A percentile compares a stretch with the other conserved stretches of the same genome.
These are phyloP conservation scores for Pollenia griseotomentosa DNA, from an alignment of 2,888 invertebrate species.

Conservation along the genomic window DNA sequence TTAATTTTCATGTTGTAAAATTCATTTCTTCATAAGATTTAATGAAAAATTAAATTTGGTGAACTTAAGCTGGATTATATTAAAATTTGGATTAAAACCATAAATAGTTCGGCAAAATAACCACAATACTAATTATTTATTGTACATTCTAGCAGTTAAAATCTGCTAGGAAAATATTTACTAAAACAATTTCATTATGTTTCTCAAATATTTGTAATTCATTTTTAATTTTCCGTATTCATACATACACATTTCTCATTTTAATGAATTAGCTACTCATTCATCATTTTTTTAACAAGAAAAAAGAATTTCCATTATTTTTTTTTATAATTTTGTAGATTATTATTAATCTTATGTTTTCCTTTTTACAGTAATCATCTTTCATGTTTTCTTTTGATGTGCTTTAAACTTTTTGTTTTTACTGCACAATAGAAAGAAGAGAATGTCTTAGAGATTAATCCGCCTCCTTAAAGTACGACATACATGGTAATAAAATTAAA, in stretches of 20 bases:
- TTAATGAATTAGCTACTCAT: conserved; percentile 20
- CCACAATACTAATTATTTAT: too few species aligned
- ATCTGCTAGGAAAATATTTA: not conserved
- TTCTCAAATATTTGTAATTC: not conserved
- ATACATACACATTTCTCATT: not conserved
- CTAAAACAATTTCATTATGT: not conserved
- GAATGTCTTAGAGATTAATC: conserved; percentile 27
- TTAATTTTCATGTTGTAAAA: too few species aligned
- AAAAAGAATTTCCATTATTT: not conserved
- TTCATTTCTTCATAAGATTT: too few species aligned
- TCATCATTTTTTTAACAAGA: conserved; percentile 4
- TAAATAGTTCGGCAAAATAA: too few species aligned
- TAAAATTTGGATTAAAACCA: too few species aligned
- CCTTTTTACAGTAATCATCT: conserved; percentile 3
- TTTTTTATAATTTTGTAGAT: conserved; percentile 13
- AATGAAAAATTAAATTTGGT: too few species aligned
- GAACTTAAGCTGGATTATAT: too few species aligned
- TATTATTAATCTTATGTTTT: conserved; percentile 44
- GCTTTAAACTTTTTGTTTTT: not conserved
- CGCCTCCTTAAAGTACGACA: conserved; percentile 26
- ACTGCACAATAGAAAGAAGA: not conserved
- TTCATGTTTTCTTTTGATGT: conserved; percentile 15
- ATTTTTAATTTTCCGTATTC: not conserved
- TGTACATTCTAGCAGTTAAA: not conserved
- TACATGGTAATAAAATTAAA: conserved; percentile 26